A percentile compares a stretch with the other conserved stretches of the same genome.
These are phyloP conservation scores for Megalurothrips usitatus DNA, from an alignment of 2,888 invertebrate genomes.

Conservation along the genomic window DNA sequence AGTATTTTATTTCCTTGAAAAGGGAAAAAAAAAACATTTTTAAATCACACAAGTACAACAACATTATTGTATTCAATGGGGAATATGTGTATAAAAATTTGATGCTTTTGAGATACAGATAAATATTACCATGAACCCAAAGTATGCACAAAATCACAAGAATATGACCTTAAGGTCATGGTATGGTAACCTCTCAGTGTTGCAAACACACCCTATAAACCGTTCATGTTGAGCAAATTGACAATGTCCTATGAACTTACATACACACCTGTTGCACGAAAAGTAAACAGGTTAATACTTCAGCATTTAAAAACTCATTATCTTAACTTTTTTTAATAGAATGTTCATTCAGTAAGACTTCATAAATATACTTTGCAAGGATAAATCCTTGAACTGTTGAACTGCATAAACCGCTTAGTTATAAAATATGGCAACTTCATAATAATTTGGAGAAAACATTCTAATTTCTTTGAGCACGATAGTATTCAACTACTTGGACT, in stretches of 20 bases:
- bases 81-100: constrained; percentile 21
- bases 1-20: neutral
- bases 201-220: constrained; percentile 7
- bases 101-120: constrained; percentile 10
- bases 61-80: constrained; percentile 8
- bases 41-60: constrained; percentile 25
- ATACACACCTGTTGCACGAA: neutral
- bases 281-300: constrained; percentile 3
- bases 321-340: neutral
- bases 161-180: constrained; percentile 5
- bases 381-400: neutral
- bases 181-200: constrained; percentile 15
- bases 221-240: constrained; percentile 25
- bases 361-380: constrained; percentile 14
- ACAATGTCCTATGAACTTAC: constrained; percentile 11
- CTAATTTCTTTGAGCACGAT: constrained; percentile 21
- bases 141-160: constrained; percentile 23
- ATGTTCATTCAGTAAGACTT: neutral
- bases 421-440: constrained; percentile 21
- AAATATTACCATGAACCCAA: constrained; percentile 22
- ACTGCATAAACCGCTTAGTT: constrained; percentile 9
- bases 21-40: neutral
- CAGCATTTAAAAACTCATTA: neutral
- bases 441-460: constrained; percentile 10
- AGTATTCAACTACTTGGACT: constrained; percentile 8